Conservation (phyloP, 2,888 invertebrate species). For the Galeruca laticollis region DNA sequence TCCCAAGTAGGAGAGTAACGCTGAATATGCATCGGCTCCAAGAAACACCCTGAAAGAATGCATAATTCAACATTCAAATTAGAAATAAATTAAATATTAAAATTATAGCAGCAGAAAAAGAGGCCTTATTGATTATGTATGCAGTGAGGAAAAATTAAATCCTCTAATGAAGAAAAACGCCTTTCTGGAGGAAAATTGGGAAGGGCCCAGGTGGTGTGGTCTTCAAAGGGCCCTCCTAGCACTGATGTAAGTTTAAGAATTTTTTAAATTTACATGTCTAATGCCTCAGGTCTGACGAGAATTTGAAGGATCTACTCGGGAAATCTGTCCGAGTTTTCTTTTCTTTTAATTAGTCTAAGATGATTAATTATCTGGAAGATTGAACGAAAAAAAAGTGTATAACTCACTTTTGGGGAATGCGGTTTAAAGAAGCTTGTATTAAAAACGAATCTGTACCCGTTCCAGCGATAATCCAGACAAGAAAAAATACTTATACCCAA, state of each 20-base stretch:
- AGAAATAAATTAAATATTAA: slow-evolving; percentile 70
- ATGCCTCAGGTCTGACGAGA: slow-evolving; percentile 57
- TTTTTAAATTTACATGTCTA: slow-evolving; percentile 63
- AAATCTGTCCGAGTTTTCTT: slow-evolving; percentile 41
- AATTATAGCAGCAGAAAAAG: slow-evolving; percentile 66
- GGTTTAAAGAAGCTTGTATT: slow-evolving; percentile 16
- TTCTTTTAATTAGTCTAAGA: slow-evolving; percentile 43
- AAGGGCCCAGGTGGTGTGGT: slow-evolving; percentile 53
- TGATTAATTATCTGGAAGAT: slow-evolving; percentile 44
- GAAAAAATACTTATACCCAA: slow-evolving; percentile 2
- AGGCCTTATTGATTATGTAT: slow-evolving; percentile 68
- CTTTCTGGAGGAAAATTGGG: slow-evolving; percentile 61
- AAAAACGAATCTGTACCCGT: background rate
- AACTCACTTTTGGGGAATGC: slow-evolving; percentile 25
- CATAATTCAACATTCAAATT: slow-evolving; percentile 69
- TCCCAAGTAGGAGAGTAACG: slow-evolving; percentile 50
- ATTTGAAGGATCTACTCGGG: slow-evolving; percentile 49
- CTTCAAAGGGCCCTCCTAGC: slow-evolving; percentile 44
- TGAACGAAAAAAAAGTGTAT: slow-evolving; percentile 26
- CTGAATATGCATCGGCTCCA: slow-evolving; percentile 63
- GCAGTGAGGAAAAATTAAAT: slow-evolving; percentile 68
- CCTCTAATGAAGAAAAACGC: slow-evolving; percentile 68
- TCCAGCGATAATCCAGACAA: background rate
- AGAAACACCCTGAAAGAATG: slow-evolving; percentile 64
- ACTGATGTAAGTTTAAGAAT: slow-evolving; percentile 44